Conservation (phyloP, 1,140 invertebrate species). For the Anastatus disparis region DNA sequence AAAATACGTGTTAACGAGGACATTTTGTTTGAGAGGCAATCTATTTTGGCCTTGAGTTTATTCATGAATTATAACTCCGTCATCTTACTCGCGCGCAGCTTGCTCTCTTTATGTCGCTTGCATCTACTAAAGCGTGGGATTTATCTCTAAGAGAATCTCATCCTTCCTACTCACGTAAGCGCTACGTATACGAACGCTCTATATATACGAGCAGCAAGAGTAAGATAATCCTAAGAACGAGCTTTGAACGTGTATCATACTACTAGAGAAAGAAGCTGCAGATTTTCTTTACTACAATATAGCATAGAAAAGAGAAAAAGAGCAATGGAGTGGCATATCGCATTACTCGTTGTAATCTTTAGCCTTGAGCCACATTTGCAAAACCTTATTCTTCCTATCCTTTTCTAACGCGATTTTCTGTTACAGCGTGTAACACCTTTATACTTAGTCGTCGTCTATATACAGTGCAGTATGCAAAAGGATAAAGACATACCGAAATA, state of each 20-base stretch:
- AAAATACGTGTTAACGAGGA: not conserved
- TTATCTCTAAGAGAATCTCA: too few species aligned
- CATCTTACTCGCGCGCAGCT: too few species aligned
- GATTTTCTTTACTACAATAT: not conserved
- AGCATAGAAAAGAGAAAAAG: not conserved
- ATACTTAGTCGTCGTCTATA: not conserved
- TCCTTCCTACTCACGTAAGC: too few species aligned
- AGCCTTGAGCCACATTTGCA: constrained; percentile 10
- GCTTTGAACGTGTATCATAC: too few species aligned
- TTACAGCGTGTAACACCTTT: not conserved
- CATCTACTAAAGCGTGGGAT: too few species aligned
- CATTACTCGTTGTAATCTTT: constrained; percentile 14
- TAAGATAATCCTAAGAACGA: too few species aligned
- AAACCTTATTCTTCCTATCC: not conserved
- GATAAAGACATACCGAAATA: constrained; percentile 3
- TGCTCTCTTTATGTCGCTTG: too few species aligned
- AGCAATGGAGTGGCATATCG: not conserved
- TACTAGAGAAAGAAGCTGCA: not conserved
- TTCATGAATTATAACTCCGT: constrained; percentile 1
- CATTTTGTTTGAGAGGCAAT: not conserved
- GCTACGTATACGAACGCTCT: too few species aligned
- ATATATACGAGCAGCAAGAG: too few species aligned
- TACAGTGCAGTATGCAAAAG: not conserved
- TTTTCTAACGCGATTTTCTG: not conserved
- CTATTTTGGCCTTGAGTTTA: constrained; percentile 3